Evolutionary conservation across 2,113 vertebrate genomes (phyloP).

Genomic region (Chrysochloris asiatica): DNA sequence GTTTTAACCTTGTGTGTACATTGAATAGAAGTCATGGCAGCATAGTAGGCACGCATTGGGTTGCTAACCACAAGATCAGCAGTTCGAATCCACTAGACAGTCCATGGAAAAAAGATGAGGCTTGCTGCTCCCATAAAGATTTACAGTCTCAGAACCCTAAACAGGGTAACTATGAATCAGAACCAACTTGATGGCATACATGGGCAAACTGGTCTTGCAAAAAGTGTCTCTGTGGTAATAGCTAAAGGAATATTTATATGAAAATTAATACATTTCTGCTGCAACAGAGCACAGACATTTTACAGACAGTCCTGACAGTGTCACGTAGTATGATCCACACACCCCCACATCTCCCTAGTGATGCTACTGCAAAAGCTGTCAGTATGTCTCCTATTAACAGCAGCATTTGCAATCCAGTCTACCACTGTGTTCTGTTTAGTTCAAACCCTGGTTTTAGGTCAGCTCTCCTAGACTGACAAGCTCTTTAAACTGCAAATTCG

Average conservation of each 20-base stretch:
- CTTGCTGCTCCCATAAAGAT: no score
- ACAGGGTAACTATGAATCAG: no score
- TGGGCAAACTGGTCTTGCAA: background rate
- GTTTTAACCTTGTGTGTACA: no score
- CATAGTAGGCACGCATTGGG: no score
- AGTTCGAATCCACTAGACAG: no score
- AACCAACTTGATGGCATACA: no score
- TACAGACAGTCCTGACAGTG: background rate
- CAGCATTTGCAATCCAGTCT: background rate
- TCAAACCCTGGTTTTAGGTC: background rate
- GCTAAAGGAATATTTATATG: background rate
- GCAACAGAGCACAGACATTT: background rate
- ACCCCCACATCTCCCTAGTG: background rate
- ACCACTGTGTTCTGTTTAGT: background rate
- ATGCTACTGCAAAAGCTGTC: background rate
- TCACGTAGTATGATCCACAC: background rate
- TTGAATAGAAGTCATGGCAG: no score
- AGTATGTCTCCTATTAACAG: background rate
- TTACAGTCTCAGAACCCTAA: no score
- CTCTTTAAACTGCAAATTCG: background rate
- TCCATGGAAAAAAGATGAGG: no score
- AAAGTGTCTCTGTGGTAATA: background rate
- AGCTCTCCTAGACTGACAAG: background rate
- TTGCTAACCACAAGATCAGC: no score
- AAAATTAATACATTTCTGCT: background rate